phyloP scores from a whole-genome alignment of 2,888 invertebrate genomes.

The Glaucopsyche alexis region DNA sequence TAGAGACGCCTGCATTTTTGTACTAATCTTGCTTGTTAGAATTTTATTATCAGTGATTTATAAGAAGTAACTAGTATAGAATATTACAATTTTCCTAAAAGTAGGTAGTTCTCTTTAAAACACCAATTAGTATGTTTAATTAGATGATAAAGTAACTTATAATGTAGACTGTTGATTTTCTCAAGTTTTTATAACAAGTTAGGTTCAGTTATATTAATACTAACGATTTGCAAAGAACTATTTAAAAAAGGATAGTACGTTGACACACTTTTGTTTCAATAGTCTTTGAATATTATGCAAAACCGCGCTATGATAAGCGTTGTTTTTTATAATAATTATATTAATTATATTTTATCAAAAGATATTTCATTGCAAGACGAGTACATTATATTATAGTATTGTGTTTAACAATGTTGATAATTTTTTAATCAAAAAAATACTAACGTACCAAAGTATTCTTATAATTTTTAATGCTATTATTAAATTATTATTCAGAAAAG shows the following conservation, averaged over 20 bases:
- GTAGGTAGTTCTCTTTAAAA: slow-evolving; percentile 59
- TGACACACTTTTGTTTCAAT: no score
- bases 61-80: slow-evolving; percentile 33
- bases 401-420: no score
- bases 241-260: neutral
- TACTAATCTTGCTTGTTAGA: slow-evolving; percentile 16
- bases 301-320: no score
- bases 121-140: slow-evolving; percentile 61
- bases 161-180: slow-evolving; percentile 4
- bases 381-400: no score
- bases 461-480: no score
- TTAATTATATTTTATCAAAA: no score
- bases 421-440: no score
- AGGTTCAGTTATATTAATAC: neutral
- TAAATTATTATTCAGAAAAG: no score
- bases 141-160: slow-evolving; percentile 25
- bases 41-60: slow-evolving; percentile 28
- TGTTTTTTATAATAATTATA: no score
- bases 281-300: no score
- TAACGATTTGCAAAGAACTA: neutral
- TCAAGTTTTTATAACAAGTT: neutral
- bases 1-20: neutral
- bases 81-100: slow-evolving; percentile 48
- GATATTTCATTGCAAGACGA: no score
- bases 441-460: no score